Percentiles rank a stretch among this genome's conserved stretches.
Evolutionary conservation across 2,797 vertebrate genomes (phyloP).

Genomic region (Lemur catta): DNA sequence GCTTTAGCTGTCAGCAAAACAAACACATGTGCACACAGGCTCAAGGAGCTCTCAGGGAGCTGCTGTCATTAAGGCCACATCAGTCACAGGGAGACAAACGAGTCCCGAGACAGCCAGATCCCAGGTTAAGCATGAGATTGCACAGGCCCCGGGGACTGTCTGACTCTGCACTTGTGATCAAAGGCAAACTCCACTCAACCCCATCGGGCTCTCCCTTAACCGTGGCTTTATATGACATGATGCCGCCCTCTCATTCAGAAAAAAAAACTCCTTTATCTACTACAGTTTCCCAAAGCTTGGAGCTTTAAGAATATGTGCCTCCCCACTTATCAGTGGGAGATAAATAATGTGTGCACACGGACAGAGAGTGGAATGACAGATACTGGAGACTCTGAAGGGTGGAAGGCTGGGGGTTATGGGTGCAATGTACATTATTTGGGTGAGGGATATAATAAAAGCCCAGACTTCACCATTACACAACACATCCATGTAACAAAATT

Average conservation of each 20-base stretch:
- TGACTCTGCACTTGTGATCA: background rate
- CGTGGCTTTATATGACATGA: background rate
- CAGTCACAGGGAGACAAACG: background rate
- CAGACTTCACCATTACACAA: background rate
- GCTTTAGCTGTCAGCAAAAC: background rate
- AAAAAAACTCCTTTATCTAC: background rate
- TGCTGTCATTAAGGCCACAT: background rate
- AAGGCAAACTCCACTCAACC: background rate
- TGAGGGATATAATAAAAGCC: background rate
- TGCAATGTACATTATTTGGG: background rate
- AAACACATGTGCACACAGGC: too few relatives aligned
- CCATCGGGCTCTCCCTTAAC: background rate
- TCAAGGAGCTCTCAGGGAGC: background rate
- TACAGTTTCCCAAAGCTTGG: background rate
- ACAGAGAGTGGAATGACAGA: background rate
- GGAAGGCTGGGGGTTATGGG: background rate
- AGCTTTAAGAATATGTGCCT: background rate
- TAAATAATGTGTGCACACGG: background rate
- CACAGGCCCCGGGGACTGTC: background rate
- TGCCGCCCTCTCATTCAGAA: background rate
- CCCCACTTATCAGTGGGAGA: background rate
- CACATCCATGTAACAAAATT: too few relatives aligned
- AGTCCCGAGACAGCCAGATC: background rate
- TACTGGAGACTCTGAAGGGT: background rate
- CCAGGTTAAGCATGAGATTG: background rate